Evolutionary conservation across 1,140 invertebrate species (phyloP), one percentile per base, ranked within the genome.

Genomic region (Hirudo medicinalis): DNA sequence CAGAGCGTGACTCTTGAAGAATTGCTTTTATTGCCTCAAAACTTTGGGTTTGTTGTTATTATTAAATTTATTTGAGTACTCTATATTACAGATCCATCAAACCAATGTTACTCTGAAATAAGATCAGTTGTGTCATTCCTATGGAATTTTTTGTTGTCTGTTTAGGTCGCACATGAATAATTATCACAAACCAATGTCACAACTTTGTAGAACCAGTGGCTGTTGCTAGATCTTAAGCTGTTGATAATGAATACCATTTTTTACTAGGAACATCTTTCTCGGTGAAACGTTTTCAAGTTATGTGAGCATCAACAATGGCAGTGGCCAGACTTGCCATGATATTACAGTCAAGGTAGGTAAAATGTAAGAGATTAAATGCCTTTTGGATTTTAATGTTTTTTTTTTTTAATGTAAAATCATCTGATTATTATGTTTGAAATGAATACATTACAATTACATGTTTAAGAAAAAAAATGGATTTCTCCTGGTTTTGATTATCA

Each of bases 241-340:
- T 60, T 54, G 17, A 54, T 49, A 49, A 9, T 17, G 15, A 49
- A 49, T 49, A 49, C 15, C 3, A 74, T 76, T 72, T 75, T 71
- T 75, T 82, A 86, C 76, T 79, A 89, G 89, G 67, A 90, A 89
- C 81, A 89, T 91, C 76, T 90, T 90, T 81, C 80, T 91, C 32
- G 96, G 96, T 25, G 95, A 98, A 86, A 97, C 92, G 29, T 98
- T 98, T 84, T 92, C 94, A 0, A 93, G 94, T 81, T 97, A 96
- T 79, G 88, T 99, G 69, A 94, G 91, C 84, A 90, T 98, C 67
- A 91, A 96, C 78, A 98, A 97, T 85, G 91, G 94, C 79, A 94
- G 91, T 70, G 86, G 86, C 73, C 87, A 91, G 82, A 75, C 76
- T 15, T 82, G 80, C 71, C 77, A 76, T 54, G 81, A 83, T 67